Evolutionary conservation across 2,888 invertebrate genomes (phyloP).

Genomic region (Tipula helvola): DNA sequence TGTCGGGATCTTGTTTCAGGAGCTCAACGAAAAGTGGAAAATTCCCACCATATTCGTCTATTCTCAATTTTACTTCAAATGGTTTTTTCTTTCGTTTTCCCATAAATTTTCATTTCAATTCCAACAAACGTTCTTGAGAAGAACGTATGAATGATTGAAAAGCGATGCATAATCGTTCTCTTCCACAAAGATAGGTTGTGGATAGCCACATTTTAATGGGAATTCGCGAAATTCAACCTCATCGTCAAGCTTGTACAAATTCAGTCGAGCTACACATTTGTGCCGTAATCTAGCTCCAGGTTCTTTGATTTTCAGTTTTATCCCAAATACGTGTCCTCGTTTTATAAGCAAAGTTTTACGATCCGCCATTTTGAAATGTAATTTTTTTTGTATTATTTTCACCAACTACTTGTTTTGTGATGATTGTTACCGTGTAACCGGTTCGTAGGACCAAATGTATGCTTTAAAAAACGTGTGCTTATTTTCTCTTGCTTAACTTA

Average conservation of each 20-base stretch:
- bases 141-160: not conserved
- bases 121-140: not conserved
- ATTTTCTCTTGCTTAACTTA: no score
- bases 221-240: not conserved
- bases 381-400: no score
- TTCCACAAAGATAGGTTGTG: not conserved
- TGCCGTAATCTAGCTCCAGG: not conserved
- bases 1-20: conserved; percentile 21
- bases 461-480: no score
- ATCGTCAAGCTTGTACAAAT: not conserved
- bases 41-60: not conserved
- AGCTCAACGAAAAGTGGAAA: conserved; percentile 18
- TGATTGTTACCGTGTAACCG: no score
- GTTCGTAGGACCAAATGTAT: no score
- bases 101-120: not conserved
- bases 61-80: not conserved
- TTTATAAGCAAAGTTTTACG: no score
- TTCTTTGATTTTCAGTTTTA: not conserved
- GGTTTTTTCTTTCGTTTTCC: not conserved
- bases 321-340: no score
- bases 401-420: no score
- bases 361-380: no score
- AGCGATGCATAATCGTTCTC: not conserved
- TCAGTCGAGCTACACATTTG: not conserved
- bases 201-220: not conserved